Percentiles rank a stretch among this genome's conserved stretches.
phyloP scores from a whole-genome alignment of 2,888 invertebrate species.

The Eurytoma adleriae region DNA sequence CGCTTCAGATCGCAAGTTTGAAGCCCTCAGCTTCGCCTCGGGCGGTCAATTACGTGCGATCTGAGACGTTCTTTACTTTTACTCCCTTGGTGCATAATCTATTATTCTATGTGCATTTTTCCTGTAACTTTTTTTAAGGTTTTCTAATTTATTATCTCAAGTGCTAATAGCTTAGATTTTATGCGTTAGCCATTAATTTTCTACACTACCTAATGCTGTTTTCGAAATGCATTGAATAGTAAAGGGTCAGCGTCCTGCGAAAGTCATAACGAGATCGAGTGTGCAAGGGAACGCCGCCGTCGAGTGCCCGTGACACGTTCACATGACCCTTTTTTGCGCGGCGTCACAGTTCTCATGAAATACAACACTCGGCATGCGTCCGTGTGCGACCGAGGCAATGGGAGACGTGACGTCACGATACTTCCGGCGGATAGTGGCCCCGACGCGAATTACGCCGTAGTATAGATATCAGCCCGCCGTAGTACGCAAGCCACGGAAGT shows the following conservation, averaged over 20 bases:
- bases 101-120: too few species aligned
- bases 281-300: conserved; percentile 66
- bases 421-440: conserved; percentile 72
- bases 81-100: too few species aligned
- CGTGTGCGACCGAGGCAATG: conserved; percentile 64
- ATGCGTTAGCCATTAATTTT: too few species aligned
- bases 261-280: conserved; percentile 68
- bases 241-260: conserved; percentile 71
- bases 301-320: conserved; percentile 73
- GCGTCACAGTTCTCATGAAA: conserved; percentile 75
- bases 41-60: too few species aligned
- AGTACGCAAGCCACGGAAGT: neutral
- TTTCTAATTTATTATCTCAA: too few species aligned
- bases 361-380: conserved; percentile 59
- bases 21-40: too few species aligned
- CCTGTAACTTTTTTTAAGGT: too few species aligned
- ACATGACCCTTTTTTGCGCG: conserved; percentile 74
- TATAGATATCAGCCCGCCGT: neutral
- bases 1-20: too few species aligned
- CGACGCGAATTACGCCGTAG: conserved; percentile 57
- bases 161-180: too few species aligned
- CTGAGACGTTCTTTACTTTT: too few species aligned
- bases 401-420: conserved; percentile 73
- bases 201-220: too few species aligned
- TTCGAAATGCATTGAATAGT: too few species aligned